Percentiles rank a stretch among this genome's conserved stretches.
phyloP scores from a whole-genome alignment of 2,113 vertebrate species.

The Oxygymnocypris stewartii region DNA sequence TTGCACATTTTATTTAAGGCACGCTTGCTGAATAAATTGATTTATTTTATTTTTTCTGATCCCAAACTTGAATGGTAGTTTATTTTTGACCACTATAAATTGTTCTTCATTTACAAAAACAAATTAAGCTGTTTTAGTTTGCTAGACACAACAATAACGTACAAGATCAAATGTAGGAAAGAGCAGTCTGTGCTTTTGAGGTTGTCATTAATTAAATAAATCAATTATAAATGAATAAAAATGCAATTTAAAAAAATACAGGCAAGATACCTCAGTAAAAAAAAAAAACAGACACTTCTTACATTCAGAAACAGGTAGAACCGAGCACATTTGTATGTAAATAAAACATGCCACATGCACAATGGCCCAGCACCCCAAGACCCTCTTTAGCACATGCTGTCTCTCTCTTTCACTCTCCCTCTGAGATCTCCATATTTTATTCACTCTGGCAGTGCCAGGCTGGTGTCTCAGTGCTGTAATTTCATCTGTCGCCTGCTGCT shows the following conservation, averaged over 20 bases:
- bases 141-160: not conserved
- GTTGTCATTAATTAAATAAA: not conserved
- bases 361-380: constrained; percentile 15
- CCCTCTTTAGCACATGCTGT: not conserved
- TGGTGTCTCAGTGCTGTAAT: constrained; percentile 75
- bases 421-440: constrained; percentile 73
- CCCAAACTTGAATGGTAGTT: not conserved
- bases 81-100: not conserved
- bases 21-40: too few relatives aligned
- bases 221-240: not conserved
- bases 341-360: not conserved
- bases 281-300: not conserved
- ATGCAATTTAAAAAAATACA: not conserved
- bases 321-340: not conserved
- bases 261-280: not conserved
- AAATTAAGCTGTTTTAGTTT: not conserved
- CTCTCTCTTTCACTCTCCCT: constrained; percentile 34
- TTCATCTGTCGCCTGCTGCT: constrained; percentile 72
- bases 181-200: not conserved
- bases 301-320: not conserved
- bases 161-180: not conserved
- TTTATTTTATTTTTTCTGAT: not conserved
- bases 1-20: too few relatives aligned
- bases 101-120: too few relatives aligned
- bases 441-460: constrained; percentile 74